phyloP scores from a whole-genome alignment of 2,888 invertebrate genomes.

The Troides aeacus region DNA sequence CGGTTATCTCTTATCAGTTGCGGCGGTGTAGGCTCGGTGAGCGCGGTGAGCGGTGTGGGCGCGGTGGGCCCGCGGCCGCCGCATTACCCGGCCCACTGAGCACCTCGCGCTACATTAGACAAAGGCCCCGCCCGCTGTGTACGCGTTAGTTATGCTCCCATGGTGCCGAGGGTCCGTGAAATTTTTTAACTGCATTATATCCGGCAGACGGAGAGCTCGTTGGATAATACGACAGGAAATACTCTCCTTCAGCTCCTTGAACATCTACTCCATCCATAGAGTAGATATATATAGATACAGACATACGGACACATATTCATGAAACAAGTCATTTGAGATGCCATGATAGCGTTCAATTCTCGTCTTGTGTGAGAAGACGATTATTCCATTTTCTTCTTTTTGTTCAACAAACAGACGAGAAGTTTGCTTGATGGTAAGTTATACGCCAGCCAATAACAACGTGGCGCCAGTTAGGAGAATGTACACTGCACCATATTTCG shows the following conservation, averaged over 20 bases:
- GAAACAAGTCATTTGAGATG: too few relatives aligned
- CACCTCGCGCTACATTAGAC: constrained; percentile 41
- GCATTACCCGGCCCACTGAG: constrained; percentile 41
- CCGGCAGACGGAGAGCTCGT: constrained; percentile 5
- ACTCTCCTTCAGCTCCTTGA: background rate
- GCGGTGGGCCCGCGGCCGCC: constrained; percentile 32
- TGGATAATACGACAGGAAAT: constrained; percentile 12
- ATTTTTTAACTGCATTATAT: constrained; percentile 28
- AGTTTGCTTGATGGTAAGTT: too few relatives aligned
- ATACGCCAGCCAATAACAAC: too few relatives aligned
- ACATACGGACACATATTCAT: too few relatives aligned
- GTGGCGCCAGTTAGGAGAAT: too few relatives aligned
- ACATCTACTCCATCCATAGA: too few relatives aligned
- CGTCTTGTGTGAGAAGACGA: too few relatives aligned
- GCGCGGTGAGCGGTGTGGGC: constrained; percentile 7
- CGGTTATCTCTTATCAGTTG: constrained; percentile 30
- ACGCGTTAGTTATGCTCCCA: constrained; percentile 29
- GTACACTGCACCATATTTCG: too few relatives aligned
- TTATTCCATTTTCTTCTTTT: too few relatives aligned
- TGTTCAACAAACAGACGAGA: too few relatives aligned
- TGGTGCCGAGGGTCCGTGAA: constrained; percentile 28
- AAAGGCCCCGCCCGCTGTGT: constrained; percentile 34
- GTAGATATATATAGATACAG: too few relatives aligned
- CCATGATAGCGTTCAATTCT: too few relatives aligned
- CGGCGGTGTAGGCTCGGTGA: constrained; percentile 5